Conservation (phyloP, 2,797 vertebrate species). For the Chelon auratus region DNA sequence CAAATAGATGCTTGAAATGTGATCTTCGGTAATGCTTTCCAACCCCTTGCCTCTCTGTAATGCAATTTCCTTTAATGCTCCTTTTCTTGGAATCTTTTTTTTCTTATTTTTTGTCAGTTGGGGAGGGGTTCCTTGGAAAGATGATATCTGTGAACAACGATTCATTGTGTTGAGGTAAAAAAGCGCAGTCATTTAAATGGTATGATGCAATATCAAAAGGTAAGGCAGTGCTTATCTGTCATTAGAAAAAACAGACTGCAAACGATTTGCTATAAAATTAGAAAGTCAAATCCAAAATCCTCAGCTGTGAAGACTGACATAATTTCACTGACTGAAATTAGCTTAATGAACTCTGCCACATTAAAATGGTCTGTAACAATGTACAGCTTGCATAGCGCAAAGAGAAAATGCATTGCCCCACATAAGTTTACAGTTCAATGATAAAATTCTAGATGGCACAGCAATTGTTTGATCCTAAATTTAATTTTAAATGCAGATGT, state of each 20-base stretch:
- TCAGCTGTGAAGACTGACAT: background rate
- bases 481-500: slow-evolving; percentile 23
- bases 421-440: background rate
- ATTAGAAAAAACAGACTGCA: background rate
- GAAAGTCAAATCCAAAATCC: slow-evolving; percentile 3
- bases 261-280: slow-evolving; percentile 8
- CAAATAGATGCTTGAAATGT: slow-evolving; percentile 79
- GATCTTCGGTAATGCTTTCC: slow-evolving; percentile 73
- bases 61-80: slow-evolving; percentile 75
- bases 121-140: slow-evolving; percentile 17
- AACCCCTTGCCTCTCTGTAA: slow-evolving; percentile 64
- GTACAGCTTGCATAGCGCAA: background rate
- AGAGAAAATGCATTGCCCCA: background rate
- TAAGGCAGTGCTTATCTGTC: slow-evolving; percentile 18
- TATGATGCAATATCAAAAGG: slow-evolving; percentile 42
- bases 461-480: slow-evolving; percentile 9
- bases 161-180: slow-evolving; percentile 48
- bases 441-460: background rate
- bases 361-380: background rate
- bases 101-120: slow-evolving; percentile 1
- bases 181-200: slow-evolving; percentile 29
- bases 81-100: slow-evolving; percentile 69
- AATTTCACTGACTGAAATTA: background rate
- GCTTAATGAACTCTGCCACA: background rate
- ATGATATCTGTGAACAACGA: slow-evolving; percentile 38